Percentiles rank a stretch among this genome's conserved stretches.
Conservation (phyloP, 2,797 vertebrate genomes). For the Octomys mimax region DNA sequence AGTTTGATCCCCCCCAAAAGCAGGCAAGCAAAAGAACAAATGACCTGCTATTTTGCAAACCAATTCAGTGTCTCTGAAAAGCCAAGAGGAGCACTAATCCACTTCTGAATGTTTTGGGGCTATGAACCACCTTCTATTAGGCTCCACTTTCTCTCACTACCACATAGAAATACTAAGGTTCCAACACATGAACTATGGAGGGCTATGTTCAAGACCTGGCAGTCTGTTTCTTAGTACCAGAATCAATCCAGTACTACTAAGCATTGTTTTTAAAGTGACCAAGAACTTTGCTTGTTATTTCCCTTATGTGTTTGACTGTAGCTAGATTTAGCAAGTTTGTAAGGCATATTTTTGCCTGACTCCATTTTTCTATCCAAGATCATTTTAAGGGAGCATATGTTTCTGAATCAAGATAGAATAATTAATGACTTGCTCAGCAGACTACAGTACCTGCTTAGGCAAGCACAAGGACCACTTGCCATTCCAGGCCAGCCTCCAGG, state of each 20-base stretch:
- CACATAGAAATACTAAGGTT: neutral
- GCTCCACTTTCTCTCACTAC: neutral
- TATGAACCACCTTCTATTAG: neutral
- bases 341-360: neutral
- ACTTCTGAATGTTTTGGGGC: neutral
- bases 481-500: no score
- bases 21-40: no score
- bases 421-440: neutral
- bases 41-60: neutral
- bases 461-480: no score
- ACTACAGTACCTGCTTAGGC: no score
- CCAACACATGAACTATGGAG: neutral
- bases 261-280: neutral
- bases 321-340: neutral
- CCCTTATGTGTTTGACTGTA: neutral
- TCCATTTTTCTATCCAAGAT: neutral
- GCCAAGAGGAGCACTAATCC: no score
- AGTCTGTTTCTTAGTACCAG: neutral
- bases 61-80: neutral
- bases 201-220: neutral
- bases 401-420: neutral
- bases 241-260: neutral
- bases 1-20: no score
- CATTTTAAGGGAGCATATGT: conserved; percentile 12
- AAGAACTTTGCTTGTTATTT: neutral